Conservation (phyloP, 2,888 invertebrate genomes). For the Orchesellides sinensis region DNA sequence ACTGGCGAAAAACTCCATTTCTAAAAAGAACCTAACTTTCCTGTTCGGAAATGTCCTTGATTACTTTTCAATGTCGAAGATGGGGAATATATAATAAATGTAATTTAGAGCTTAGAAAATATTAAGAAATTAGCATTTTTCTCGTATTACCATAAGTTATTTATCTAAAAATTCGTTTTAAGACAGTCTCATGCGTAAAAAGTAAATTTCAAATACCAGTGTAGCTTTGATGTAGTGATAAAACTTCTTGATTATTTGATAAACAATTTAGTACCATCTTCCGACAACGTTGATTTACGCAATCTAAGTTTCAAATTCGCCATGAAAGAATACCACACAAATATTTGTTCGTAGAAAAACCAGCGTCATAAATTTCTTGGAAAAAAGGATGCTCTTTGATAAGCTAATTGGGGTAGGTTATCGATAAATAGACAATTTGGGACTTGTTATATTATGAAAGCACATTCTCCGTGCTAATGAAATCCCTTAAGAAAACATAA, state of each 20-base stretch:
- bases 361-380: not conserved
- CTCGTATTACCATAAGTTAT: too few species aligned
- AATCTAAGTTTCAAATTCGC: not conserved
- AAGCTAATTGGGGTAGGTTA: conserved; percentile 36
- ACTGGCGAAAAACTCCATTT: not conserved
- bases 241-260: not conserved
- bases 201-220: not conserved
- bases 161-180: too few species aligned
- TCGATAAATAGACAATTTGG: not conserved
- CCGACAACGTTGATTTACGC: not conserved
- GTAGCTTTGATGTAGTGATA: not conserved
- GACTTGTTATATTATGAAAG: not conserved
- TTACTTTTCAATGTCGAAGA: too few species aligned
- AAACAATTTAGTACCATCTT: too few species aligned
- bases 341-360: too few species aligned
- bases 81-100: too few species aligned
- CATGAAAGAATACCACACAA: too few species aligned
- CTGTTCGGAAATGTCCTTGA: too few species aligned
- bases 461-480: conserved; percentile 20
- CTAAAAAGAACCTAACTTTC: too few species aligned
- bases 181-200: too few species aligned
- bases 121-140: too few species aligned
- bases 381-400: not conserved
- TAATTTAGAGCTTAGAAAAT: too few species aligned
- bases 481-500: conserved; percentile 28